phyloP scores from a whole-genome alignment of 2,888 invertebrate species.

The Zygogramma bicolorata region DNA sequence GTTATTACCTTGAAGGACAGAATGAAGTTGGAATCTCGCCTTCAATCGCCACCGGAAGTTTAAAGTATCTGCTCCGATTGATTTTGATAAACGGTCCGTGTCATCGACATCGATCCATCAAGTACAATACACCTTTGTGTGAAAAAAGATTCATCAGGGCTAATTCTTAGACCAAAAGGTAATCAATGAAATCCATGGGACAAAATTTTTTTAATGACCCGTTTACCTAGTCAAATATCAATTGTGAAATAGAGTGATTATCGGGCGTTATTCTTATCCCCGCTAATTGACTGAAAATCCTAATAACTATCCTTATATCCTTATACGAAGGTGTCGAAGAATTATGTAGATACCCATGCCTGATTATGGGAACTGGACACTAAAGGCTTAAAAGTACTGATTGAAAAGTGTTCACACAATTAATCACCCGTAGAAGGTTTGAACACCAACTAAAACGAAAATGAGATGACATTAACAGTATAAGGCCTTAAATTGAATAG shows the following conservation, averaged over 20 bases:
- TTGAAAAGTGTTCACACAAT: not conserved
- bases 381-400: not conserved
- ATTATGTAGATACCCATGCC: not conserved
- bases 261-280: not conserved
- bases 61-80: too few relatives aligned
- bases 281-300: not conserved
- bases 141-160: too few relatives aligned
- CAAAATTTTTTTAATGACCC: too few relatives aligned
- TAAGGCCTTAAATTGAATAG: not conserved
- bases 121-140: too few relatives aligned
- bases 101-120: too few relatives aligned
- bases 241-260: not conserved
- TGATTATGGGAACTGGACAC: not conserved
- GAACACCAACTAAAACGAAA: not conserved
- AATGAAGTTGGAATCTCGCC: too few relatives aligned
- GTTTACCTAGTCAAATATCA: not conserved
- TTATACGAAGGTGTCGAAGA: not conserved
- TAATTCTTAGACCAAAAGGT: too few relatives aligned
- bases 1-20: too few relatives aligned
- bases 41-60: too few relatives aligned
- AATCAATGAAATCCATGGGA: too few relatives aligned
- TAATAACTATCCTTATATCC: too few relatives aligned
- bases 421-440: conserved; percentile 3
- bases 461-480: not conserved
- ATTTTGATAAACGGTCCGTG: too few relatives aligned